These are phyloP conservation scores for Gibbula magus DNA, from an alignment of 2,888 invertebrate genomes.

Conservation along the genomic window DNA sequence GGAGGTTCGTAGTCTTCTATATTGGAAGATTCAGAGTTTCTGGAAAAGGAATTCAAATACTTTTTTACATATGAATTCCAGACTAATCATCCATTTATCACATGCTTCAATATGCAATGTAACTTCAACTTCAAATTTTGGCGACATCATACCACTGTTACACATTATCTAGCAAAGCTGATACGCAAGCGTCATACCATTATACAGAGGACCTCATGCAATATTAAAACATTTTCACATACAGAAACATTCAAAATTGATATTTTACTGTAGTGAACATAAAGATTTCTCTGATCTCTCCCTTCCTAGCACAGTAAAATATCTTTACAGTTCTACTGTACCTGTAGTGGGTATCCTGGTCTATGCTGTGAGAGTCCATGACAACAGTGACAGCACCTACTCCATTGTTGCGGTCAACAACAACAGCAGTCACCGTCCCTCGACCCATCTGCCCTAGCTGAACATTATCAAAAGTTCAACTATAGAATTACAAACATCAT, in stretches of 20 bases:
- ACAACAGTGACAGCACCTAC: constrained; percentile 61
- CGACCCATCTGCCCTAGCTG: constrained; percentile 42
- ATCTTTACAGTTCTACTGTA: constrained; percentile 13
- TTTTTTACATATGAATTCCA: no score
- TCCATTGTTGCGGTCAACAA: constrained; percentile 58
- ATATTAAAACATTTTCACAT: no score
- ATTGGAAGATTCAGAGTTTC: constrained; percentile 25
- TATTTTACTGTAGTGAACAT: no score
- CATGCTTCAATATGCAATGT: no score
- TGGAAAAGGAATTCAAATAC: not conserved
- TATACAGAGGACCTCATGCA: no score
- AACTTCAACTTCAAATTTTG: no score
- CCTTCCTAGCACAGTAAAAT: not conserved
- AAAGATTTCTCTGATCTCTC: not conserved
- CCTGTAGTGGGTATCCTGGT: constrained; percentile 38
- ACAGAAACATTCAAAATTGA: no score
- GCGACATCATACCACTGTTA: no score
- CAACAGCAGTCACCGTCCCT: constrained; percentile 55
- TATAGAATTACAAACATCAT: not conserved
- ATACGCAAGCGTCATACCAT: no score
- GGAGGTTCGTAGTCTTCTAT: constrained; percentile 48
- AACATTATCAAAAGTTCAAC: not conserved
- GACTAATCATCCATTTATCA: no score
- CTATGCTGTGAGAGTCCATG: constrained; percentile 56
- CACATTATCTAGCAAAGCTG: no score